phyloP scores from a whole-genome alignment of 1,140 invertebrate genomes.

The Protaetia brevitarsis region DNA sequence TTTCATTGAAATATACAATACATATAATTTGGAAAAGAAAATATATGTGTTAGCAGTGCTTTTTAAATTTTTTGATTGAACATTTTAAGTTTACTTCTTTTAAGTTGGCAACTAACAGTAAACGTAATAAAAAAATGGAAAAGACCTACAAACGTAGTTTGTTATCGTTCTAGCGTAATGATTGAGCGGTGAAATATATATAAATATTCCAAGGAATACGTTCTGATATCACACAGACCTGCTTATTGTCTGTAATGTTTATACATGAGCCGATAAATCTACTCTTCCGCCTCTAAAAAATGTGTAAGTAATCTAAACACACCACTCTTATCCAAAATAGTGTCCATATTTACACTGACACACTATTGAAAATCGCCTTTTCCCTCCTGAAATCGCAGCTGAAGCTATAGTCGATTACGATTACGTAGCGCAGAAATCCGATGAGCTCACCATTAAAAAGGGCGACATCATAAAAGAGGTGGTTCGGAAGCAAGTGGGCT shows the following conservation, averaged over 20 bases:
- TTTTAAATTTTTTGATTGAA: neutral
- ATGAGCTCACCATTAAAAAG: constrained; percentile 82
- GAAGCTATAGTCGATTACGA: constrained; percentile 79
- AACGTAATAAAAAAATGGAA: constrained; percentile 12
- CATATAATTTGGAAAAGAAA: no score
- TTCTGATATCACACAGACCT: neutral
- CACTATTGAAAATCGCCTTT: neutral
- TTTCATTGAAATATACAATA: no score
- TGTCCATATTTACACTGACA: neutral
- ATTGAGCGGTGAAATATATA: neutral
- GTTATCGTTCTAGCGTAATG: neutral
- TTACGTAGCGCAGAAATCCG: constrained; percentile 74
- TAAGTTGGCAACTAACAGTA: constrained; percentile 15
- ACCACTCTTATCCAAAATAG: neutral
- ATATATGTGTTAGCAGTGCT: neutral
- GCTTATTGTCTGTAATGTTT: constrained; percentile 7
- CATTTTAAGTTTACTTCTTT: neutral
- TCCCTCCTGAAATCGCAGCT: constrained; percentile 54
- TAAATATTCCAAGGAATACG: neutral
- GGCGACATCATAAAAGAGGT: constrained; percentile 87
- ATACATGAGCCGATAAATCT: no score
- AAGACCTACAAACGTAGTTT: constrained; percentile 7
- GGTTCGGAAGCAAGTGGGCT: constrained; percentile 82
- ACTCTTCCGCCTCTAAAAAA: no score
- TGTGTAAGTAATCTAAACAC: neutral